Evolutionary conservation across 2,888 invertebrate genomes (phyloP).

Genomic region (Caenorhabditis sp.): DNA sequence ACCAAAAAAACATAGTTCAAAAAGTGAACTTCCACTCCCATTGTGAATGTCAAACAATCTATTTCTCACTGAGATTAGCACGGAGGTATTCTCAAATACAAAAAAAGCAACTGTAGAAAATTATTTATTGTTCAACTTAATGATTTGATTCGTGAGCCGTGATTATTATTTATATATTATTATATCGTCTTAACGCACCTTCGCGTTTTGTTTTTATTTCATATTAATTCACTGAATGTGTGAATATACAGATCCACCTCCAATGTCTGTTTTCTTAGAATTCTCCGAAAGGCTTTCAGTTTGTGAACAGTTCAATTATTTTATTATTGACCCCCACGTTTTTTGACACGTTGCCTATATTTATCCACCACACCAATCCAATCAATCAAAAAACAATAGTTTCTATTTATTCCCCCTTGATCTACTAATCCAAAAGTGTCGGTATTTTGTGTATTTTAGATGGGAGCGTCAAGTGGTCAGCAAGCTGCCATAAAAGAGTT

Average conservation of each 20-base stretch:
- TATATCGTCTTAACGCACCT: background rate
- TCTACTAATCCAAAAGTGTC: background rate
- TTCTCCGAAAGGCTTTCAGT: too few species aligned
- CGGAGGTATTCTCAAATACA: background rate
- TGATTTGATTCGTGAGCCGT: background rate
- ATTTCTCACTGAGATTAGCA: too few species aligned
- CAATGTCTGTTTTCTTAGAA: too few species aligned
- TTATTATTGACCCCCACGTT: too few species aligned
- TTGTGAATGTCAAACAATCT: too few species aligned
- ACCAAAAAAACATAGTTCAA: too few species aligned
- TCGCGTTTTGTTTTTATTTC: background rate
- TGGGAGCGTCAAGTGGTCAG: background rate
- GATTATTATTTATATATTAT: background rate
- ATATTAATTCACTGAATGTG: background rate
- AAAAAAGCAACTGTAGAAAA: background rate
- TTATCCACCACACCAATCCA: too few species aligned
- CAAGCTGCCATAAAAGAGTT: background rate
- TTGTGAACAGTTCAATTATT: too few species aligned
- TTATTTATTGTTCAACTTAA: background rate
- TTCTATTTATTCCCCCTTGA: background rate
- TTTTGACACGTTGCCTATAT: too few species aligned
- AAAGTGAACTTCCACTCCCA: too few species aligned
- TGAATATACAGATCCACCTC: too few species aligned
- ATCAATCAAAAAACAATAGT: background rate
- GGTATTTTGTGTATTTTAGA: background rate